phyloP scores from a whole-genome alignment of 2,113 vertebrate genomes.

The Zapornia atra region DNA sequence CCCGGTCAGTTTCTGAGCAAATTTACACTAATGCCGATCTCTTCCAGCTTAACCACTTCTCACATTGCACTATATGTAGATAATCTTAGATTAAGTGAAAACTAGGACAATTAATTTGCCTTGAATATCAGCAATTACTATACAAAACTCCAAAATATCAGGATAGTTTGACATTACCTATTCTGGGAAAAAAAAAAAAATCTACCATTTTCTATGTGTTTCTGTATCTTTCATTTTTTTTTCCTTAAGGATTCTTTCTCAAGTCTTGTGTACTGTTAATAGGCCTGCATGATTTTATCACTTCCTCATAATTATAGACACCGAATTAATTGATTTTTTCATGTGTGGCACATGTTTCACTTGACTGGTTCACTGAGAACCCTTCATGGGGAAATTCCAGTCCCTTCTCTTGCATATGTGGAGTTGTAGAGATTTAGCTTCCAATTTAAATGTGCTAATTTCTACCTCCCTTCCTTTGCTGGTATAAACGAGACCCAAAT shows the following conservation, averaged over 20 bases:
- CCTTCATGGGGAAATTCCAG: not conserved
- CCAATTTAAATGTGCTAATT: not conserved
- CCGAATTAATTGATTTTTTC: not conserved
- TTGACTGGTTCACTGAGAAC: not conserved
- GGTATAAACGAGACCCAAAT: not conserved
- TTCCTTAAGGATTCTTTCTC: not conserved
- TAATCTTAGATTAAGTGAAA: not conserved
- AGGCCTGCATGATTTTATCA: not conserved
- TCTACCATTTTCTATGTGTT: not conserved
- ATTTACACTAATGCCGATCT: rapidly evolving
- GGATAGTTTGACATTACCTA: not conserved
- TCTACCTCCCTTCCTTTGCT: not conserved
- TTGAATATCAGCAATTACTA: not conserved
- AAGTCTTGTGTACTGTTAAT: not conserved
- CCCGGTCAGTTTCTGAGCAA: not conserved
- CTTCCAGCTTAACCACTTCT: not conserved
- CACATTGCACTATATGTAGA: not conserved
- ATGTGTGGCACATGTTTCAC: not conserved
- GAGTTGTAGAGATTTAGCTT: not conserved
- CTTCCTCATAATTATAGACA: not conserved
- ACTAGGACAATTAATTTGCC: not conserved
- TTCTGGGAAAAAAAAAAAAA: not conserved
- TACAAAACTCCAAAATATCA: not conserved
- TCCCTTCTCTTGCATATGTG: not conserved
- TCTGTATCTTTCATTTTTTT: not conserved